Percentiles rank a stretch among this genome's conserved stretches.
Evolutionary conservation across 2,113 vertebrate species (phyloP).

Genomic region (Urocitellus parryii): DNA sequence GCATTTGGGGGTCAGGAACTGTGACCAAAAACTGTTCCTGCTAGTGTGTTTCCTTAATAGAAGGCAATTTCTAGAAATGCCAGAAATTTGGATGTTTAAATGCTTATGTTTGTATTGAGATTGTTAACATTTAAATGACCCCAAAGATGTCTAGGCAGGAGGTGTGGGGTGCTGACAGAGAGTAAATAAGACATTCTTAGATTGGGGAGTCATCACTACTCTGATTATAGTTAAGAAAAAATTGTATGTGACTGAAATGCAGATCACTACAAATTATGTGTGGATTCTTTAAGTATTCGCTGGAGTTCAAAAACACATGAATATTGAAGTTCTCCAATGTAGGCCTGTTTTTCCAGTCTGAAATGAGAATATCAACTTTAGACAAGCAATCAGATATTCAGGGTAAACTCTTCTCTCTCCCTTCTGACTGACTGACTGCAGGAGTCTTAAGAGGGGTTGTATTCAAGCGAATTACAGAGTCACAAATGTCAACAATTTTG

Average conservation of each 20-base stretch:
- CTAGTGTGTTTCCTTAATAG: background rate
- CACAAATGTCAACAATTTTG: background rate
- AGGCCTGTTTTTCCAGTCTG: background rate
- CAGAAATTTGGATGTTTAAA: background rate
- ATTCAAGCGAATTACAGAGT: background rate
- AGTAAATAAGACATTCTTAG: background rate
- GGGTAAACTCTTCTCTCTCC: background rate
- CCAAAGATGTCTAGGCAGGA: background rate
- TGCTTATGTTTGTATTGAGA: background rate
- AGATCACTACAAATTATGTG: background rate
- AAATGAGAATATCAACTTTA: background rate
- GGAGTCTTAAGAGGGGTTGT: background rate
- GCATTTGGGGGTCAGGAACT: background rate
- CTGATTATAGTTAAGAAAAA: background rate
- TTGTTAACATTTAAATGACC: background rate
- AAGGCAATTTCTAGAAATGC: conserved; percentile 27
- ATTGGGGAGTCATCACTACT: too few relatives aligned
- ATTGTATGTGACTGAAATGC: background rate
- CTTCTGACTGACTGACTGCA: background rate
- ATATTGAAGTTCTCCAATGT: background rate
- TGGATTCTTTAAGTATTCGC: background rate
- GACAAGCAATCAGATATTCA: background rate
- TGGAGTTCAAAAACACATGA: background rate
- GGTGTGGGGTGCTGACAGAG: background rate
- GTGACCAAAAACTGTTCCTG: conserved; percentile 5